These are phyloP conservation scores for Trichonephila clavipes DNA, from an alignment of 1,140 invertebrate genomes.

Conservation along the genomic window DNA sequence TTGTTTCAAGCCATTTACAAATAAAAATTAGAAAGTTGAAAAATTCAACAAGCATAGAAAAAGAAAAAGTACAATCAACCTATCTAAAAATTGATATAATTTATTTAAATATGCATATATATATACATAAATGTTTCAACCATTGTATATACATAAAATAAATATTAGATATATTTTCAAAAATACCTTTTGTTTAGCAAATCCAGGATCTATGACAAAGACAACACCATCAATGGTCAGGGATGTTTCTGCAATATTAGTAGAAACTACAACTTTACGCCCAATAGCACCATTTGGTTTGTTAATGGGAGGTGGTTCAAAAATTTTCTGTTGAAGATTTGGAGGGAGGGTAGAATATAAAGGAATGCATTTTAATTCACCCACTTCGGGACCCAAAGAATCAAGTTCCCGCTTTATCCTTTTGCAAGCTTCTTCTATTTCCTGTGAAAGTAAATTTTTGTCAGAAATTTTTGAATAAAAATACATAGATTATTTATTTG, in stretches of 20 bases:
- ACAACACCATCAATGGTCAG: slow-evolving; percentile 99
- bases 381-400: slow-evolving; percentile 97
- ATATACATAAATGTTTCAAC: no score
- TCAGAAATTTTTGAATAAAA: no score
- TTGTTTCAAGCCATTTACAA: no score
- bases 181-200: slow-evolving; percentile 97
- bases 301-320: slow-evolving; percentile 95
- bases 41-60: no score
- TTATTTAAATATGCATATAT: no score
- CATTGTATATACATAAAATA: no score
- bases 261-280: slow-evolving; percentile 97
- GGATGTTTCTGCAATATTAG: slow-evolving; percentile 99
- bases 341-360: slow-evolving; percentile 99
- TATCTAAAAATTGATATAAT: no score
- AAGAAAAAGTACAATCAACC: no score
- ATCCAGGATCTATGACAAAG: slow-evolving; percentile 99
- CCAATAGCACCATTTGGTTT: slow-evolving; percentile 97
- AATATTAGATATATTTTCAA: no score
- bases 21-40: no score
- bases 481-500: no score
- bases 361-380: slow-evolving; percentile 98
- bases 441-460: slow-evolving; percentile 83
- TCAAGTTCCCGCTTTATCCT: slow-evolving; percentile 98
- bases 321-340: slow-evolving; percentile 98
- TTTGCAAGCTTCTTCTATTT: slow-evolving; percentile 99